These are phyloP conservation scores for Manis javanica DNA, from an alignment of 2,797 vertebrate species.

Conservation along the genomic window DNA sequence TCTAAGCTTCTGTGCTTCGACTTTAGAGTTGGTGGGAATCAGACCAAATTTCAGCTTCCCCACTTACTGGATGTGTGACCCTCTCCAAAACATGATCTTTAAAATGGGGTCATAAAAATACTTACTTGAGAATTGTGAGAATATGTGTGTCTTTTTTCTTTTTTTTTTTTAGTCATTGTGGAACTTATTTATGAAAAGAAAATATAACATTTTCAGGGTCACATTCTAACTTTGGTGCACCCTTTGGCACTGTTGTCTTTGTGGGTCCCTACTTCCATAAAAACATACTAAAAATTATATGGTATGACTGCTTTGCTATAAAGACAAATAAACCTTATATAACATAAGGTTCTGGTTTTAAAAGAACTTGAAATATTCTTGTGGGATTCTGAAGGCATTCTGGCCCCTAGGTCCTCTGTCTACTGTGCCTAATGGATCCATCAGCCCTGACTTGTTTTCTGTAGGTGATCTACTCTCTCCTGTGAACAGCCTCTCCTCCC, in stretches of 20 bases:
- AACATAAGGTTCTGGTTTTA: background rate
- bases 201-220: too few species aligned
- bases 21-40: background rate
- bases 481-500: background rate
- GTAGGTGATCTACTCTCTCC: background rate
- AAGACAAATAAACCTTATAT: background rate
- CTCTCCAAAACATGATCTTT: background rate
- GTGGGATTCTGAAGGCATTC: background rate
- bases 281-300: background rate
- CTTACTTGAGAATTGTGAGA: background rate
- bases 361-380: conserved; percentile 8
- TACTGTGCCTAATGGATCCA: background rate
- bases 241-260: background rate
- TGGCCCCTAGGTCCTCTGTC: background rate
- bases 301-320: background rate
- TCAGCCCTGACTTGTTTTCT: background rate
- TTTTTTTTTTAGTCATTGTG: background rate
- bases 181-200: background rate
- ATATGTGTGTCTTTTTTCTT: background rate
- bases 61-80: background rate
- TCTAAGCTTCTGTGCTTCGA: background rate
- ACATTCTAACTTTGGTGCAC: background rate
- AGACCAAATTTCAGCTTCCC: background rate
- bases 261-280: background rate
- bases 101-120: background rate